Evolutionary conservation across 2,888 invertebrate genomes (phyloP).

Genomic region (Drosophila mayaguana): DNA sequence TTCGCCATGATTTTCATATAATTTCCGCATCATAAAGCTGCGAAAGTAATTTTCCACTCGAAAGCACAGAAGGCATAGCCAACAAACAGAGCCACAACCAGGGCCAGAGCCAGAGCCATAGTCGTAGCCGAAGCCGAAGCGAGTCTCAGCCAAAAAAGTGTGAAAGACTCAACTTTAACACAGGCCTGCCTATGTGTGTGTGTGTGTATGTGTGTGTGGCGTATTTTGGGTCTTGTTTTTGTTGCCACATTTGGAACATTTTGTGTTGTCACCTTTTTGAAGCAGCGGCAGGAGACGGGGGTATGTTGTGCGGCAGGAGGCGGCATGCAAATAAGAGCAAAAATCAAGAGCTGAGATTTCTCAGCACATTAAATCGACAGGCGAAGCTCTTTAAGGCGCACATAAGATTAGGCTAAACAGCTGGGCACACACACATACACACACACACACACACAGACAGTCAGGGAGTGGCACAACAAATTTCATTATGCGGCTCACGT

Average conservation of each 20-base stretch:
- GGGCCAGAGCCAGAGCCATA: not conserved
- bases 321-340: conserved; percentile 65
- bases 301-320: conserved; percentile 16
- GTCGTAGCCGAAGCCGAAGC: conserved; percentile 1
- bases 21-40: conserved; percentile 85
- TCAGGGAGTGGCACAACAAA: conserved; percentile 70
- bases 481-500: conserved; percentile 82
- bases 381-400: conserved; percentile 69
- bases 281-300: not conserved
- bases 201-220: conserved; percentile 16
- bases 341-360: conserved; percentile 66
- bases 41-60: conserved; percentile 85
- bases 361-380: conserved; percentile 70
- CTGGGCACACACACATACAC: conserved; percentile 53
- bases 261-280: conserved; percentile 74
- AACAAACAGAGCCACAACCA: conserved; percentile 16
- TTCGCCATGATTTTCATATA: conserved; percentile 84
- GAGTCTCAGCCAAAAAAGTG: conserved; percentile 20
- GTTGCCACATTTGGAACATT: conserved; percentile 72
- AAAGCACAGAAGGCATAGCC: conserved; percentile 70
- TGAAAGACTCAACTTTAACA: conserved; percentile 48
- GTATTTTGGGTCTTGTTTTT: conserved; percentile 62
- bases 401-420: conserved; percentile 79
- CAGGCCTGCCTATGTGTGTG: conserved; percentile 11
- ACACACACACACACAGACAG: conserved; percentile 21